Evolutionary conservation across 2,797 vertebrate species (phyloP).

Genomic region (Peromyscus melanophrys): DNA sequence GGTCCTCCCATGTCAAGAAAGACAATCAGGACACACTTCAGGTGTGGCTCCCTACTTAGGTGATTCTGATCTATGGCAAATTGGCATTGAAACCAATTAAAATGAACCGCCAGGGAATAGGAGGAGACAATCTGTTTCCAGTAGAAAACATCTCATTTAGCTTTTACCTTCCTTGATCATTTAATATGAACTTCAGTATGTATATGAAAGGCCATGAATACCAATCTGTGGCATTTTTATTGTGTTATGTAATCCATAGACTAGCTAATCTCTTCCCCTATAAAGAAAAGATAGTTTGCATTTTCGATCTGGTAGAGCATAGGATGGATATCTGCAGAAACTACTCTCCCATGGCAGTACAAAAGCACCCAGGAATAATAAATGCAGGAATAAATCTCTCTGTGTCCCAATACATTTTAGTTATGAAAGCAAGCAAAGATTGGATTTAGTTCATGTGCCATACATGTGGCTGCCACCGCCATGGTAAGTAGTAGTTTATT

Average conservation of each 20-base stretch:
- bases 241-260: background rate
- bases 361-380: background rate
- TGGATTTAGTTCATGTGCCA: background rate
- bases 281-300: background rate
- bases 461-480: background rate
- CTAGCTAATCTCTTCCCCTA: background rate
- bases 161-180: slow-evolving; percentile 34
- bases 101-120: background rate
- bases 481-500: background rate
- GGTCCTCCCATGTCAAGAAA: background rate
- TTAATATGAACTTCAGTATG: background rate
- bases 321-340: background rate
- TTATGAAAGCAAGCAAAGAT: slow-evolving; percentile 9
- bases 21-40: background rate
- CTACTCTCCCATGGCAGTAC: background rate
- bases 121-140: background rate
- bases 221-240: background rate
- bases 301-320: background rate
- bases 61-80: background rate
- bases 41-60: background rate
- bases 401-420: background rate
- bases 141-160: background rate
- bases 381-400: background rate
- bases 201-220: slow-evolving; percentile 27
- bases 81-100: background rate